Evolutionary conservation across 2,888 invertebrate species (phyloP), one percentile per base, ranked within the genome.

Genomic region (Lycophotia porphyrea): DNA sequence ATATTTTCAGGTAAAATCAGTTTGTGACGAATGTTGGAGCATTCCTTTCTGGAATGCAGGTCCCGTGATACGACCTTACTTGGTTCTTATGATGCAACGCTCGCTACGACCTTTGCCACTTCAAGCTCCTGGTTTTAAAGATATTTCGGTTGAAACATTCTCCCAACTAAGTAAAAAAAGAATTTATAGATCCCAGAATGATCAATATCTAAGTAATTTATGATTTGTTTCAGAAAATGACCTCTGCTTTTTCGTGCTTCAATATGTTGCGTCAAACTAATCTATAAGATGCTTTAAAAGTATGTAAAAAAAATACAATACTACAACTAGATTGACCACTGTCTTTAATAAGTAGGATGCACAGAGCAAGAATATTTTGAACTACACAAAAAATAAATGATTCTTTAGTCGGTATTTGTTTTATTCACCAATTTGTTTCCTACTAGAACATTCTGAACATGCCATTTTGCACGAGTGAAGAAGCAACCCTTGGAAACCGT

Each of bases 51-150:
- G 95, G 95, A 91, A 93, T 36, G 92, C 92, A 0, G 89, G 90
- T n/a, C 83, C 88, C 1, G 88, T 90, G 34, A 88, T 95, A 60
- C 89, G 93, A 44, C 93, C 93, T 1, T 95, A 94, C 83, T 81
- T 94, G 63, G 88, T 95, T 5, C 89, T 95, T 47, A 92, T 95
- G 52, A 95, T 95, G 91, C 94, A 93, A 78, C 90, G 92, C 65
- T 92, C 94, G 5, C 70, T 91, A 34, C 88, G 92, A 70, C 92
- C 92, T 0, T 83, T 95, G 31, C 93, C 94, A 1, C 86, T 95
- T 0, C 89, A 87, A 65, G 90, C 92, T 0, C 87, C 93, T 15
- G 95, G 95, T 3, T 95, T 95, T 80, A 86, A 92, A 76, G 91
- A 93, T 36, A 87, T 94, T n/a, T 93, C 94, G 5, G 76, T 95